These are phyloP conservation scores for Macquaria australasica DNA, from an alignment of 2,113 vertebrate species.

Conservation along the genomic window DNA sequence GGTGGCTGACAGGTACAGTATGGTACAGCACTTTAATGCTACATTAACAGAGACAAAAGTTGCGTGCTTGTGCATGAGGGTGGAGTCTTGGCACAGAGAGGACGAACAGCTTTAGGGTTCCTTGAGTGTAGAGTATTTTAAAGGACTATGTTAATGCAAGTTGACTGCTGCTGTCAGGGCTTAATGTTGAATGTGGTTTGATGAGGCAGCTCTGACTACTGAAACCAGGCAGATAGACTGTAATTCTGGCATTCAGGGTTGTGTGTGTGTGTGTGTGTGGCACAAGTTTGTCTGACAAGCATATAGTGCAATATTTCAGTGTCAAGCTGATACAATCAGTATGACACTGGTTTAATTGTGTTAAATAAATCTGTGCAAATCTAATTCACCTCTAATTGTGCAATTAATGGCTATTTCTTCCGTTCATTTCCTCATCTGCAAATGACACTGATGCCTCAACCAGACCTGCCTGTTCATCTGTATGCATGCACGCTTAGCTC, in stretches of 20 bases:
- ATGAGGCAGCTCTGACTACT: background rate
- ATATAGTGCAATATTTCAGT: background rate
- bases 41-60: conserved; percentile 8
- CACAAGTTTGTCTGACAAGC: conserved; percentile 1
- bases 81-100: conserved; percentile 28
- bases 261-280: conserved; percentile 17
- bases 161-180: conserved; percentile 63
- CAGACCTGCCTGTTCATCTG: background rate
- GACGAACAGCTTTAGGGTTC: conserved; percentile 47
- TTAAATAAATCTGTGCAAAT: conserved; percentile 30
- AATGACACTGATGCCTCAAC: conserved; percentile 8
- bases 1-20: conserved; percentile 73
- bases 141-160: conserved; percentile 65
- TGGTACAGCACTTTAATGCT: conserved; percentile 25
- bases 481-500: background rate
- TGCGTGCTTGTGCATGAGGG: background rate
- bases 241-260: background rate
- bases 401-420: conserved; percentile 35
- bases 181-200: conserved; percentile 51
- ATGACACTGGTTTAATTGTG: conserved; percentile 14
- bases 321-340: background rate
- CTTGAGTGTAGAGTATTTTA: conserved; percentile 42
- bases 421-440: conserved; percentile 50
- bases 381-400: conserved; percentile 12
- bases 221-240: background rate